Percentiles rank a stretch among this genome's conserved stretches.
These are phyloP conservation scores for Caenorhabditis drosophilae DNA, from an alignment of 2,888 invertebrate genomes.

Conservation along the genomic window DNA sequence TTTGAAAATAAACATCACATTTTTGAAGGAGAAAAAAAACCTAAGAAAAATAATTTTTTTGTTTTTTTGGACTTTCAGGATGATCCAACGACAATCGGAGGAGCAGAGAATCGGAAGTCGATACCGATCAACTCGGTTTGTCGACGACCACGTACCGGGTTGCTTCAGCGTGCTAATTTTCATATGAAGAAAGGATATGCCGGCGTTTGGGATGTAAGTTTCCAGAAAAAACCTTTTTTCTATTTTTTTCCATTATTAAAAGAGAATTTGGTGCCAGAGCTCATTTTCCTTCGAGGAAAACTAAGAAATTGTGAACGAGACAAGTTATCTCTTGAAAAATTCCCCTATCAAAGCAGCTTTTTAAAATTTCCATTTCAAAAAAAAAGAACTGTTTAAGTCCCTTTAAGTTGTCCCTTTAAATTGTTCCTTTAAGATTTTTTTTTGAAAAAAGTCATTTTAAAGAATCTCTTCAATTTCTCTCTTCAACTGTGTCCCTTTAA, in stretches of 20 bases:
- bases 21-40: neutral
- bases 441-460: neutral
- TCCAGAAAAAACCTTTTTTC: neutral
- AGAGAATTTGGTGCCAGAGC: neutral
- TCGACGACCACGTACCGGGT: slow-evolving; percentile 20
- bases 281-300: no score
- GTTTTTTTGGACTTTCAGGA: slow-evolving; percentile 7
- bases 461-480: no score
- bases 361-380: neutral
- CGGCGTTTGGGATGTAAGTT: slow-evolving; percentile 50
- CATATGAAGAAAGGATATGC: slow-evolving; percentile 45
- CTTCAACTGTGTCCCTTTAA: no score
- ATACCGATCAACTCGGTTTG: no score
- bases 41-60: no score
- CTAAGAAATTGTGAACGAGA: no score
- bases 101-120: slow-evolving; percentile 5
- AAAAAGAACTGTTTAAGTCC: neutral
- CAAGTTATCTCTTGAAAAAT: no score
- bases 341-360: no score
- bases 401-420: neutral
- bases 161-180: slow-evolving; percentile 41
- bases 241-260: neutral
- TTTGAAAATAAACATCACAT: neutral
- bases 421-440: neutral
- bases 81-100: slow-evolving; percentile 10